phyloP scores from a whole-genome alignment of 2,113 vertebrate genomes.

The Dasyprocta punctata region DNA sequence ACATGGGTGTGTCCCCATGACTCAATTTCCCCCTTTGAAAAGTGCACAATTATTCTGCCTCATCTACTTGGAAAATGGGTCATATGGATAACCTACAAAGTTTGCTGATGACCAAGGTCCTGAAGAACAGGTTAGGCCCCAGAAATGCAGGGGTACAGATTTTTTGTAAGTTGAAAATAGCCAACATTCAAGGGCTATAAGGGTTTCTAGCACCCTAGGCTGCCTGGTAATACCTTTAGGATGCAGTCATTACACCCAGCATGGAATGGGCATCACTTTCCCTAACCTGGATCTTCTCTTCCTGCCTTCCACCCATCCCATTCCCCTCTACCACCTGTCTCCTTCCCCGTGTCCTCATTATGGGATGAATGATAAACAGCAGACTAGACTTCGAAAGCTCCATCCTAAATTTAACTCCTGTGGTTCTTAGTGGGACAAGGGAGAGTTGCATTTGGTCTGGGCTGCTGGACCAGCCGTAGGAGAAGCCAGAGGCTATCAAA shows the following conservation, averaged over 20 bases:
- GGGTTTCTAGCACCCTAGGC: not conserved
- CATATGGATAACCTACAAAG: not conserved
- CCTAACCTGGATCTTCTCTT: not conserved
- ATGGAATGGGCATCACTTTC: not conserved
- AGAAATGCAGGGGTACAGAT: not conserved
- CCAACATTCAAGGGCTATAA: not conserved
- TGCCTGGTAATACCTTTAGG: not conserved
- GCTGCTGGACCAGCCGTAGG: not conserved
- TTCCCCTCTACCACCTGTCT: not conserved
- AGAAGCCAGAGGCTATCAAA: not conserved
- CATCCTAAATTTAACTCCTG: not conserved
- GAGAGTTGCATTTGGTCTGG: not conserved
- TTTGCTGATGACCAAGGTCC: not conserved
- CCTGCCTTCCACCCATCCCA: not conserved
- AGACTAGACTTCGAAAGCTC: not conserved
- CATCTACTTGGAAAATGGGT: not conserved
- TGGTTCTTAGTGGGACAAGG: not conserved
- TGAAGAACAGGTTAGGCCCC: not conserved
- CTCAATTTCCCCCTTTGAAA: not conserved
- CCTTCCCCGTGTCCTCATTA: not conserved
- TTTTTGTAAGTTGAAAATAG: not conserved
- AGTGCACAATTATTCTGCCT: not conserved
- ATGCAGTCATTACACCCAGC: rapidly evolving
- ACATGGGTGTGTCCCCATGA: not conserved
- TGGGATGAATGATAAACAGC: not conserved